Base-by-base conservation (phyloP, 1,140 invertebrate genomes). In the Achroia grisella region DNA sequence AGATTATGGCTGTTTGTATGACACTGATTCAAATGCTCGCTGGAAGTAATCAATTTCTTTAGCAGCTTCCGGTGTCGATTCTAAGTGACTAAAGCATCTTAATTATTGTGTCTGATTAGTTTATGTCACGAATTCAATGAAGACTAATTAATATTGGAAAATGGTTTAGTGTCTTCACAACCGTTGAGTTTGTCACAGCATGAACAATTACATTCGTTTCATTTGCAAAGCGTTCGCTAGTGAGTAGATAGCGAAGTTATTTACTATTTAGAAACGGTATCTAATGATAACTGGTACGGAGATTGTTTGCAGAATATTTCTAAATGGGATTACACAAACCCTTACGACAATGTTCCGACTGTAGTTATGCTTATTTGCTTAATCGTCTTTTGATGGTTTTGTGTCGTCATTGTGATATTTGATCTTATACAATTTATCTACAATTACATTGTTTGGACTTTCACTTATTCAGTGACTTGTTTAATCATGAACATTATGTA, bases 11-110 rank as follows among this genome's bases (percentile, higher is more conserved):
- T 66, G 55, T 69, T 72, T 64, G 59, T 71, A 68, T 76, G 71
- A 77, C 71, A 79, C 73, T 77, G 71, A 69, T 83, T 76, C 71
- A 59, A 67, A 71, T 75, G 74, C 70, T 65, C 48, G 60, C 47
- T 71, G 66, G 61, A 76, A 69, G 63, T 60, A 63, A 71, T 66
- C 62, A 60, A 64, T 75, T 74, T 62, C 55, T 62, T 56, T 58
- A 62, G 29, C 52, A 35, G 57, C 67, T 79, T 75, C 65, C 72
- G 64, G 62, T 61, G 54, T 39, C 17, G 30, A 32, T 53, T 51
- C 40, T n/a, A 11, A 40, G 31, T 12, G 31, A 40, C 27, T 32
- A 28, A 46, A 45, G 29, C 28, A 23, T 14, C 1, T 35, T 33
- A 36, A 30, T 27, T 34, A 6, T 36, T 40, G 10, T 12, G 9